Evolutionary conservation across 2,113 vertebrate genomes (phyloP), one percentile per base, ranked within the genome.

Genomic region (Alexandromys fortis): DNA sequence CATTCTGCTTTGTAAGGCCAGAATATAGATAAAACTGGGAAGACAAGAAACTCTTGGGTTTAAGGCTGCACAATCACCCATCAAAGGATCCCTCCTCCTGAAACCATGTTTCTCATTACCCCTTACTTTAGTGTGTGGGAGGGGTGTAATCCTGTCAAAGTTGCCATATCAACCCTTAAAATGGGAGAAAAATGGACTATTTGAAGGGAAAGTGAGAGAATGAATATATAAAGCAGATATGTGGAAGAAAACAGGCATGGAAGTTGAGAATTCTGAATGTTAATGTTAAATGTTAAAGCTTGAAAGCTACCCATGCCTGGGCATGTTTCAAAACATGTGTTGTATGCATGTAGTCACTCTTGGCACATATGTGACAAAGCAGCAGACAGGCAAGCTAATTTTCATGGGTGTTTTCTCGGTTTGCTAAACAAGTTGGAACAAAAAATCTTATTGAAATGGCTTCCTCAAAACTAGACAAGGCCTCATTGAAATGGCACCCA

Each of bases 51-150:
- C 12, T 16, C 65, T 92, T 19, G 58, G 49, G 33, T 68, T 55
- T 90, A 67, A 89, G 17, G 45, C 52, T 83, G n/a, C 17, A 61
- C 86, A 28, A 75, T 89, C 81, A 55, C 91, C 81, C 49, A n/a
- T 81, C 77, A 63, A 90, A 76, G 3, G 10, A 75, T 17, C 21
- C 10, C 8, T 89, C 58, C 42, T 92, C 61, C 35, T 79, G 92
- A 96, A 95, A 35, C 55, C 93, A 7, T 58, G 73, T 67, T 87
- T 89, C 77, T 86, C 61, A 86, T 86, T n/a, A 95, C n/a, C 38
- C 24, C 12, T 93, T 85, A 26, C 85, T 93, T 65, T 83, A 33
- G 26, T 65, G 42, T 58, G 49, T 73, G 17, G 21, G 42, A 94
- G 52, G 38, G 70, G 82, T 94, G 45, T 77, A 72, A 90, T 77